Conservation (phyloP, 1,140 invertebrate species). For the Papilio helenus region DNA sequence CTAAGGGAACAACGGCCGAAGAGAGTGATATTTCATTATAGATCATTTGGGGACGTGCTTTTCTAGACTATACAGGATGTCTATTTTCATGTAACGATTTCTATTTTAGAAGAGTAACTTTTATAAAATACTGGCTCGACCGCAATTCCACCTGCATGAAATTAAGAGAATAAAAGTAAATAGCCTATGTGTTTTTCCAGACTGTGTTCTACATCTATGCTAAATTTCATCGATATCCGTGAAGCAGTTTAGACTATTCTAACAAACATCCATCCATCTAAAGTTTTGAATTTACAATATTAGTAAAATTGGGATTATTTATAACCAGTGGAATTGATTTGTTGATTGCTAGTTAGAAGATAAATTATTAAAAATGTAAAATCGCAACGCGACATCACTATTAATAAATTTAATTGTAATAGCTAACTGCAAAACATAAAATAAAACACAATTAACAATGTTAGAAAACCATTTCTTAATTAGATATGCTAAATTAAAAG, state of each 20-base stretch:
- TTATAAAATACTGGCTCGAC: neutral
- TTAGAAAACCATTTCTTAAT: neutral
- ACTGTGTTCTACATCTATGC: too few species aligned
- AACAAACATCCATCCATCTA: too few species aligned
- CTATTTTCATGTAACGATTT: neutral
- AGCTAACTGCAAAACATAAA: too few species aligned
- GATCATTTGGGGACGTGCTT: conserved; percentile 51
- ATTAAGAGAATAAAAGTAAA: too few species aligned
- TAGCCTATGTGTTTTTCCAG: too few species aligned
- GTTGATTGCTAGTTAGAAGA: neutral
- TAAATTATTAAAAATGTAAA: neutral
- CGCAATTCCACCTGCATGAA: too few species aligned
- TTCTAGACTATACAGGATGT: conserved; percentile 44
- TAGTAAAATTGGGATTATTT: too few species aligned
- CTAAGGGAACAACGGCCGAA: conserved; percentile 39
- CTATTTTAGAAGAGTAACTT: neutral
- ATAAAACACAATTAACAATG: too few species aligned
- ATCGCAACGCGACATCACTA: neutral
- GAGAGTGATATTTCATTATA: conserved; percentile 58
- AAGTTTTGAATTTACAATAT: too few species aligned
- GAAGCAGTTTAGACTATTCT: too few species aligned
- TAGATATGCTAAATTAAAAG: neutral
- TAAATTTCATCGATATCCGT: too few species aligned
- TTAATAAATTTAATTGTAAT: neutral
- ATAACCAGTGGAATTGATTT: too few species aligned